Conservation (phyloP, 1,140 invertebrate genomes). For the Atta texana region DNA sequence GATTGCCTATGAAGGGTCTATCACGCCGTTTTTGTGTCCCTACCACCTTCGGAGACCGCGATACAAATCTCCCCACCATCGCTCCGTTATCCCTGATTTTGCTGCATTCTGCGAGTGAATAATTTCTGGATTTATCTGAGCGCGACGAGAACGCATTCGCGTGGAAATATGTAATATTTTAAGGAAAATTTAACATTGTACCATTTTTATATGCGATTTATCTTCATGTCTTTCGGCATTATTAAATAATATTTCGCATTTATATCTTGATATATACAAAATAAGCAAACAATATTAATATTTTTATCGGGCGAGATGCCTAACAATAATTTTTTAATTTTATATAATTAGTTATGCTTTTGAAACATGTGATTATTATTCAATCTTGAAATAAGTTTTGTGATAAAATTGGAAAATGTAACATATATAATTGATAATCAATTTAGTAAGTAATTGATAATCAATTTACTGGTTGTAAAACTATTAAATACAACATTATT, state of each 20-base stretch:
- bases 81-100: conserved; percentile 30
- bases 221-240: background rate
- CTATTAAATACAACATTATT: background rate
- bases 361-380: background rate
- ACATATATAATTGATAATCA: background rate
- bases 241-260: background rate
- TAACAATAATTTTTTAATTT: too few species aligned
- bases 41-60: conserved; percentile 67
- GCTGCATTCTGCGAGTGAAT: conserved; percentile 58
- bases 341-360: background rate
- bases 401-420: background rate
- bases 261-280: background rate
- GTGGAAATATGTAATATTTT: conserved; percentile 8
- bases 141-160: background rate
- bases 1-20: conserved; percentile 77
- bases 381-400: background rate
- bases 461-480: background rate
- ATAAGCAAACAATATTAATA: conserved; percentile 4
- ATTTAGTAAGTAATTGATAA: background rate
- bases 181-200: background rate
- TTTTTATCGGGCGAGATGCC: background rate
- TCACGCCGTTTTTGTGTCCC: conserved; percentile 75
- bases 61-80: conserved; percentile 63
- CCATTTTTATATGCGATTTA: too few species aligned
- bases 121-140: conserved; percentile 54